These are phyloP conservation scores for Montifringilla adamsi DNA, from an alignment of 2,113 vertebrate genomes.

Conservation along the genomic window DNA sequence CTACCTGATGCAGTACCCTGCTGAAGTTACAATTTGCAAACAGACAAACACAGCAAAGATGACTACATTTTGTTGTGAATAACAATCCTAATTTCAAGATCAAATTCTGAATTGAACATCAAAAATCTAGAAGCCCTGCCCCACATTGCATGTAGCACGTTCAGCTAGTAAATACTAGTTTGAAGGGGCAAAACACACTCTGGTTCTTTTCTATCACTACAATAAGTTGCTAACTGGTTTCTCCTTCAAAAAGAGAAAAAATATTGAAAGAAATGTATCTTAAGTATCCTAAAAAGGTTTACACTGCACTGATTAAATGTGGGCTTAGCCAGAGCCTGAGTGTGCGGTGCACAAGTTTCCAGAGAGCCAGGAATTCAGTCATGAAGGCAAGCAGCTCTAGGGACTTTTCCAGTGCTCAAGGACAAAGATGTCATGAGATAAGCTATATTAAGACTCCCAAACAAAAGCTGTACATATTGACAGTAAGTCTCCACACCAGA, in stretches of 20 bases:
- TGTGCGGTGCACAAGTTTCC: neutral
- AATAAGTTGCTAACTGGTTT: neutral
- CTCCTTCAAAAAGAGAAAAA: neutral
- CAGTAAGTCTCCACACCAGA: neutral
- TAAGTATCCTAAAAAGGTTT: neutral
- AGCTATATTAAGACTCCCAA: neutral
- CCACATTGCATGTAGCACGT: neutral
- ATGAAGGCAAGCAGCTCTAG: neutral
- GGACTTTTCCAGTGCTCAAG: neutral
- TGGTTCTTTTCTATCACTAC: neutral
- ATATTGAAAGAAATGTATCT: neutral
- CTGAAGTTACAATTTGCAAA: neutral
- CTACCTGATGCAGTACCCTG: neutral
- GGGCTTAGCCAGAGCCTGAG: neutral
- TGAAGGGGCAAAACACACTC: neutral
- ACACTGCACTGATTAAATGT: rapidly evolving
- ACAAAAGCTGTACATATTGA: neutral
- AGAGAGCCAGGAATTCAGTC: neutral
- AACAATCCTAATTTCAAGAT: neutral
- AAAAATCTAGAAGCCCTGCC: neutral
- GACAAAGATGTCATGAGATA: neutral
- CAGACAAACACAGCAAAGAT: neutral
- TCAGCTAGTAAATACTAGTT: neutral
- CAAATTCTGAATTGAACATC: neutral
- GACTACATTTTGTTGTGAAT: neutral